Base-by-base conservation (phyloP, 2,888 invertebrate species). In the Rhagium mordax region DNA sequence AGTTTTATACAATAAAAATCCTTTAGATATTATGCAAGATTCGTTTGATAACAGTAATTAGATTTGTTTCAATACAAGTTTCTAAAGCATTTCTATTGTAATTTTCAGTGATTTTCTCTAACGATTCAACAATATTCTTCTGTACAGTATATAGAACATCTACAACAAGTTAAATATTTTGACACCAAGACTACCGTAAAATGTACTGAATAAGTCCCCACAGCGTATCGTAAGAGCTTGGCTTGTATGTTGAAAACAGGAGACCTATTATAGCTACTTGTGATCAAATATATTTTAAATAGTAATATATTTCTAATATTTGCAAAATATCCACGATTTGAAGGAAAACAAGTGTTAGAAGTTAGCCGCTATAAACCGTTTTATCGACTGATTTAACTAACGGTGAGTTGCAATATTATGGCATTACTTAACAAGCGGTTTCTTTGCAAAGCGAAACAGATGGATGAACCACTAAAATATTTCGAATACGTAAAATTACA, bases 21-120 rank as follows among this genome's bases (percentile, higher is more conserved):
- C 48, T 29, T 62, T 18, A 27, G 16, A 29, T 24, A 57, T 72
- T 72, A 69, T 49, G 69, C 18, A 69, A 72, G 41, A 62, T 27
- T 27, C 57, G 48, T 66, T 69, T 70, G 72, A 75, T 75, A 70
- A 57, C 51, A 48, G 64, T 71, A 70, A 75, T 75, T 72, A 71
- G 68, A 65, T 47, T 60, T 60, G 68, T 60, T 71, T 71, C 57
- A 55, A 69, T 62, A 51, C 60, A 57, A 64, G 47, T 70, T 71
- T 67, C 71, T 71, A 61, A 66, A 15, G 66, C 66, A 57, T 66
- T n/a, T 57, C 53, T 55, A 47, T 47, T 64, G 27, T 49, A 41
- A 41, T 48, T 70, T 70, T 16, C 27, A 57, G 16, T 57, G 15
- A n/a, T 55, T 21, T 55, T 24, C 24, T 55, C 13, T 55, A 55